These are phyloP conservation scores for Glossophaga mutica DNA, from an alignment of 2,797 vertebrate genomes.

Conservation along the genomic window DNA sequence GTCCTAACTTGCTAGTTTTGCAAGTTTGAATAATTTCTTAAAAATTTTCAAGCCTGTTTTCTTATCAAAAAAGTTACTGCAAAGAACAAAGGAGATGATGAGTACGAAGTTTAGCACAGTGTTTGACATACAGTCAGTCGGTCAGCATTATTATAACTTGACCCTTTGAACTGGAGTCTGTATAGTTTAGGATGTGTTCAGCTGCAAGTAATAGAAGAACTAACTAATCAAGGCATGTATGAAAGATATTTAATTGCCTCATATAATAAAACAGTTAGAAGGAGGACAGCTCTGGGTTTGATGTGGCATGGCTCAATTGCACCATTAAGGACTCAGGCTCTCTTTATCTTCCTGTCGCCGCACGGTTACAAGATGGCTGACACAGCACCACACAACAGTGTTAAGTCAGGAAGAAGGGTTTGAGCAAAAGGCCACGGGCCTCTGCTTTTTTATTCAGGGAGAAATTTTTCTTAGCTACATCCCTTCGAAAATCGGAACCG, in stretches of 20 bases:
- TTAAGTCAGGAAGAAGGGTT: not conserved
- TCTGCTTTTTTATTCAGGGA: not conserved
- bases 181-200: not conserved
- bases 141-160: not conserved
- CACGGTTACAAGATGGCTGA: not conserved
- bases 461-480: not conserved
- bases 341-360: not conserved
- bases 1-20: not conserved
- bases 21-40: not conserved
- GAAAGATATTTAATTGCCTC: not conserved
- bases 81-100: not conserved
- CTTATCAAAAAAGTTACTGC: not conserved
- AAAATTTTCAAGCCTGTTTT: not conserved
- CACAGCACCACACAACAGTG: not conserved
- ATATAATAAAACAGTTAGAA: not conserved
- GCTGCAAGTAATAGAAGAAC: not conserved
- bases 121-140: not conserved
- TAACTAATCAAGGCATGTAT: not conserved
- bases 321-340: not conserved
- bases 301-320: not conserved
- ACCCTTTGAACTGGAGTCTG: not conserved
- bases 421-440: not conserved
- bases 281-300: not conserved
- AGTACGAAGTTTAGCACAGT: not conserved
- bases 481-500: not conserved